Base-by-base conservation (phyloP, 2,113 vertebrate genomes). In the Willisornis vidua region DNA sequence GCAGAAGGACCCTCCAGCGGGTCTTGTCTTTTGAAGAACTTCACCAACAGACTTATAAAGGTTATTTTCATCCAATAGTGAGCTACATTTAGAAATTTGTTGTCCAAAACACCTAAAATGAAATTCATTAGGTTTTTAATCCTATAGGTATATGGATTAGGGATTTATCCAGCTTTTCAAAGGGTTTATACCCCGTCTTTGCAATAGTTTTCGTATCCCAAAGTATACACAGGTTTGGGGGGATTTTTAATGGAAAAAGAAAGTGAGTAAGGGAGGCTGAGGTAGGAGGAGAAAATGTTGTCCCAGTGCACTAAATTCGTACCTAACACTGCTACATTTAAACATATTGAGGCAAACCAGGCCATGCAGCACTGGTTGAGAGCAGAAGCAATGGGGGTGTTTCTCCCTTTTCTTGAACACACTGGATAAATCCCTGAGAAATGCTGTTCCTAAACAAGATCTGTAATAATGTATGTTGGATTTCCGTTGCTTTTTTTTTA, bases 401-500 rank as follows among this genome's bases (percentile, higher is more conserved):
- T 96, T 88, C 80, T 87, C 89, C 90, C 79, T 93, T 91, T 96
- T 70, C 33, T 54, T 63, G 87, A 97, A 95, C 59, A 52, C 80
- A 94, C 98, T 98, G 98, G 98, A 97, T 94, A 97, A 98, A 98
- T 98, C 98, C 95, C 97, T 98, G 95, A 97, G 93, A 94, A 95
- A 85, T 91, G 84, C 91, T 95, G 52, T 87, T 97, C 96, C 92
- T 97, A 96, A 97, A 94, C 2, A 18, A 96, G 75, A 89, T 96
- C 94, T 97, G 95, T 96, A 96, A 95, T 94, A 86, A 93, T 57
- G 94, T 97, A 74, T 94, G 88, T 98, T 91, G 82, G 91, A 83
- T 94, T 97, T 97, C 80, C 87, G 58, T 91, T 94, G 91, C 26
- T 65, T 28, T n/a, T 7, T 7, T 49, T 86, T 88, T 68, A 24